A percentile compares a stretch with the other conserved stretches of the same genome.
phyloP scores from a whole-genome alignment of 2,113 vertebrate species.

The Ophthalmotilapia sp. region DNA sequence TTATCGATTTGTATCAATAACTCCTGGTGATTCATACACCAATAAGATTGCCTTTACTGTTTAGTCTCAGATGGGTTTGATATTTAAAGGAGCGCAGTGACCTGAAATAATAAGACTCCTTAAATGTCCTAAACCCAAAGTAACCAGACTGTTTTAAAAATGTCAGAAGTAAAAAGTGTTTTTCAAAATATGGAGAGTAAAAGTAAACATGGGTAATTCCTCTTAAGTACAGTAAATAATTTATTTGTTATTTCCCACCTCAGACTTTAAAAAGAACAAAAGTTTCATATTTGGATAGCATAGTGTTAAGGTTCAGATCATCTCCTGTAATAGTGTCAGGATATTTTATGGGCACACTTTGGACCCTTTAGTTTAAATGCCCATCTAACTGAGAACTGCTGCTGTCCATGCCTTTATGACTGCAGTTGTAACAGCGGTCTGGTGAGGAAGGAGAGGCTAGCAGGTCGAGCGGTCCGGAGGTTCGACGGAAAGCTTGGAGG shows the following conservation, averaged over 20 bases:
- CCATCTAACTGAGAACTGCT: neutral
- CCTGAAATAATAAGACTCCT: neutral
- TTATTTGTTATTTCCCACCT: neutral
- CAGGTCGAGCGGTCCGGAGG: neutral
- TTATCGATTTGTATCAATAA: neutral
- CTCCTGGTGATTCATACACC: neutral
- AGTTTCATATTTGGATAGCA: neutral
- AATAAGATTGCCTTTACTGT: neutral
- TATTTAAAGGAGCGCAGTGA: neutral
- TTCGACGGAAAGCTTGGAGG: neutral
- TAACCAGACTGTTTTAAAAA: neutral
- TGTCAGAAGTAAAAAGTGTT: neutral
- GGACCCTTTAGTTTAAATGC: neutral
- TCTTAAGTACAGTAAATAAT: neutral
- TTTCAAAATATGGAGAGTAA: neutral
- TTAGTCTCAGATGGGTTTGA: neutral
- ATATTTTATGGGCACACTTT: neutral
- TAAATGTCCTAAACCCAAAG: neutral
- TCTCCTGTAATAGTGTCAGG: neutral
- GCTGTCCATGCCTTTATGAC: neutral
- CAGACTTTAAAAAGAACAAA: neutral
- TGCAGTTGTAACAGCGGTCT: neutral
- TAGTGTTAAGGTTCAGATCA: neutral
- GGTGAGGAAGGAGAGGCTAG: neutral
- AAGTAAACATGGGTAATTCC: neutral